phyloP scores from a whole-genome alignment of 1,140 invertebrate species.

The Gryllus bimaculatus region DNA sequence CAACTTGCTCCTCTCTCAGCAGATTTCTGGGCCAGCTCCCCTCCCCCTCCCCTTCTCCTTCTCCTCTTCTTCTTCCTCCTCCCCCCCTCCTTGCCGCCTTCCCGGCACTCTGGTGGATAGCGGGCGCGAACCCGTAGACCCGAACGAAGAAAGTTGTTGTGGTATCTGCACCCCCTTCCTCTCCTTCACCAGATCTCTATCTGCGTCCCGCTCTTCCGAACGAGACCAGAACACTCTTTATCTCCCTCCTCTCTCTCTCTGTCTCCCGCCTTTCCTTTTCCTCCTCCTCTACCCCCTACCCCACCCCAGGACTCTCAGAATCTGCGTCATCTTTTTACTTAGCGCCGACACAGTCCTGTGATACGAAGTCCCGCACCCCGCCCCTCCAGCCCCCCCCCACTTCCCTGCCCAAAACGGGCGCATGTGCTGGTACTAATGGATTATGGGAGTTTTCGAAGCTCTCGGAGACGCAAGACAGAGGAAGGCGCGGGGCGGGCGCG shows the following conservation, averaged over 20 bases:
- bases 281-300: background rate
- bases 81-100: background rate
- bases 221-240: background rate
- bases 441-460: background rate
- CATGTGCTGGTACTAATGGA: conserved; percentile 3
- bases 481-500: background rate
- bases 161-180: background rate
- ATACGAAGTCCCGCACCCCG: background rate
- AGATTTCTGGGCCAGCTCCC: background rate
- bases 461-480: background rate
- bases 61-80: background rate
- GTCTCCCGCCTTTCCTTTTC: background rate
- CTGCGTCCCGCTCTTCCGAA: background rate
- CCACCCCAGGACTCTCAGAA: background rate
- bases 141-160: background rate
- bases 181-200: background rate
- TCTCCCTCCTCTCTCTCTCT: background rate
- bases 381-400: no score
- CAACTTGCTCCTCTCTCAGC: background rate
- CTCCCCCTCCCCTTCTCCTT: background rate
- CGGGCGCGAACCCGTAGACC: background rate
- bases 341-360: background rate
- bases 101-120: background rate
- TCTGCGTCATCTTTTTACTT: background rate
- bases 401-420: background rate